Percentiles rank a stretch among this genome's conserved stretches.
Conservation (phyloP, 2,113 vertebrate genomes). For the Tympanuchus pallidicinctus region DNA sequence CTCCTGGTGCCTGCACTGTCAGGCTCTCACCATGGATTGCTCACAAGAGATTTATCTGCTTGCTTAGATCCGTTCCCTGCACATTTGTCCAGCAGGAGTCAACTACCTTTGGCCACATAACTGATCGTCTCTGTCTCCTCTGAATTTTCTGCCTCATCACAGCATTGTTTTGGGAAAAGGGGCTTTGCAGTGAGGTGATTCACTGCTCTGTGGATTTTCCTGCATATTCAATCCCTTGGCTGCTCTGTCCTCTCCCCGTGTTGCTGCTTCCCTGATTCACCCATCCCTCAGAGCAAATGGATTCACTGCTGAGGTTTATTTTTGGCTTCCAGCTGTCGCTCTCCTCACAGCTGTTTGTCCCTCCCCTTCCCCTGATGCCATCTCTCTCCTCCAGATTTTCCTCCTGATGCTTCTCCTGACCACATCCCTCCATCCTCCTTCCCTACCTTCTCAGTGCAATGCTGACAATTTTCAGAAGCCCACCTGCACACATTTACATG, state of each 20-base stretch:
- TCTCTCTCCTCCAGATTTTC: background rate
- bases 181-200: slow-evolving; percentile 38
- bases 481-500: background rate
- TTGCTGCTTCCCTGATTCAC: background rate
- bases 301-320: slow-evolving; percentile 14
- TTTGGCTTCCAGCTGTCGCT: slow-evolving; percentile 43
- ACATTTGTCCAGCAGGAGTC: background rate
- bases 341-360: slow-evolving; percentile 33
- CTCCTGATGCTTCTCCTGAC: background rate
- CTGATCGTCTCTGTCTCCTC: background rate
- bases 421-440: background rate
- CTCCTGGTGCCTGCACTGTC: background rate
- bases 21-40: rapidly evolving
- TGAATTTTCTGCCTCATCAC: slow-evolving; percentile 7
- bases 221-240: background rate
- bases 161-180: background rate
- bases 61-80: background rate
- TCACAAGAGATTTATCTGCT: background rate
- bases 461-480: background rate
- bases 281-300: slow-evolving; percentile 12
- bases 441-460: background rate
- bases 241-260: background rate
- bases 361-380: background rate
- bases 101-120: background rate
- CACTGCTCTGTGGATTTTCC: slow-evolving; percentile 37